Conservation (phyloP, 2,888 invertebrate genomes). For the Orthonevra nobilis region DNA sequence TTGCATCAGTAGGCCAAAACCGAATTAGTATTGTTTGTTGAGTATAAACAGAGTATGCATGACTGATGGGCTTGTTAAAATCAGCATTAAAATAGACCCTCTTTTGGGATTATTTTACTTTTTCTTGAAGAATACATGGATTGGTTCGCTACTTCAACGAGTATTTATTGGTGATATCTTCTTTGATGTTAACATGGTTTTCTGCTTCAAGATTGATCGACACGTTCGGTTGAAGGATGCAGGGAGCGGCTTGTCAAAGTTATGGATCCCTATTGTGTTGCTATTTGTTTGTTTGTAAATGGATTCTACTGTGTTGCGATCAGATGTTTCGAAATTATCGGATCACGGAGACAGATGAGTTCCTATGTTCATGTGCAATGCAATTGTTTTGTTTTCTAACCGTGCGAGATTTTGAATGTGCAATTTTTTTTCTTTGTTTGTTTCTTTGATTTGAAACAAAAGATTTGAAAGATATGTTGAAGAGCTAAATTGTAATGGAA, state of each 20-base stretch:
- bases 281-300: constrained; percentile 34
- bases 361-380: not conserved
- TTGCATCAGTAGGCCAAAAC: constrained; percentile 30
- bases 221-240: constrained; percentile 14
- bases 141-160: constrained; percentile 9
- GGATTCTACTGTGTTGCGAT: constrained; percentile 33
- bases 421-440: not conserved
- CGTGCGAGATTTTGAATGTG: not conserved
- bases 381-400: constrained; percentile 16
- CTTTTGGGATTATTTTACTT: constrained; percentile 22
- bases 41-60: constrained; percentile 46
- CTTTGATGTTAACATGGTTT: constrained; percentile 20
- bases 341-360: constrained; percentile 25
- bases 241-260: constrained; percentile 42
- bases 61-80: constrained; percentile 49
- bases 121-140: constrained; percentile 19
- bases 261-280: constrained; percentile 7
- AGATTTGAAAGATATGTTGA: constrained; percentile 1
- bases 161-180: constrained; percentile 38
- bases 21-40: constrained; percentile 46
- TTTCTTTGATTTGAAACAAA: constrained; percentile 2
- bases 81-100: constrained; percentile 32
- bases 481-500: constrained; percentile 4
- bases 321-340: constrained; percentile 44
- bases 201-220: constrained; percentile 35